Evolutionary conservation across 2,797 vertebrate genomes (phyloP).

Genomic region (Alca torda): DNA sequence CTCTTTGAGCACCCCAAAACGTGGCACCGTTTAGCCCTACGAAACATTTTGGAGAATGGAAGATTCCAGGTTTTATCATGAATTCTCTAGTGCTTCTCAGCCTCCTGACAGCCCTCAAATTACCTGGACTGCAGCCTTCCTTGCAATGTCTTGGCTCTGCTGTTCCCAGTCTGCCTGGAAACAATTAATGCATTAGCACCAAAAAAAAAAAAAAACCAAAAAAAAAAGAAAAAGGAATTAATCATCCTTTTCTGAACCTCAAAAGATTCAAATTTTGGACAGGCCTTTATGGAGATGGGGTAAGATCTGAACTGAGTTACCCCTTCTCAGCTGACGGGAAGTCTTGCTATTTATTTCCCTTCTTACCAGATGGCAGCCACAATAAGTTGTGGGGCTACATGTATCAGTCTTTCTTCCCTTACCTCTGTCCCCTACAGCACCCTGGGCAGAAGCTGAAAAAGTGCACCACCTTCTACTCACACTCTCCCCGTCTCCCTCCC

Average conservation of each 20-base stretch:
- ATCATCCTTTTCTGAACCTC: slow-evolving; percentile 42
- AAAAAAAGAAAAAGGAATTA: slow-evolving; percentile 11
- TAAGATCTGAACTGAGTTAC: slow-evolving; percentile 7
- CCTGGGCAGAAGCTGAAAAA: background rate
- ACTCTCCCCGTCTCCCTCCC: background rate
- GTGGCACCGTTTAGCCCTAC: background rate
- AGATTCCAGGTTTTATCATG: background rate
- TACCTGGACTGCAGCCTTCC: slow-evolving; percentile 61
- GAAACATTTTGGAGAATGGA: background rate
- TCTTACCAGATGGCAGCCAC: background rate
- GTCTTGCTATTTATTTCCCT: background rate
- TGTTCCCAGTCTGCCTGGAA: slow-evolving; percentile 46
- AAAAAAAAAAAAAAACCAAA: background rate
- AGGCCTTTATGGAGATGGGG: background rate
- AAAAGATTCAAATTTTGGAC: slow-evolving; percentile 40
- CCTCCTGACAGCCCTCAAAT: slow-evolving; percentile 10
- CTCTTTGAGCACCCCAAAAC: background rate
- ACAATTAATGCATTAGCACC: slow-evolving; percentile 57
- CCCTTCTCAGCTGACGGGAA: background rate
- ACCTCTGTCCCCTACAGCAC: background rate
- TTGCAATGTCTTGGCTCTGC: slow-evolving; percentile 41
- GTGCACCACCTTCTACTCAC: background rate
- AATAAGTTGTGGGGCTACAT: background rate
- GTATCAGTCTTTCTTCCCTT: background rate
- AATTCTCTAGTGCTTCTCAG: slow-evolving; percentile 31